Percentiles rank a stretch among this genome's conserved stretches.
Evolutionary conservation across 2,888 invertebrate genomes (phyloP).

Genomic region (Drosophila kuntzei): DNA sequence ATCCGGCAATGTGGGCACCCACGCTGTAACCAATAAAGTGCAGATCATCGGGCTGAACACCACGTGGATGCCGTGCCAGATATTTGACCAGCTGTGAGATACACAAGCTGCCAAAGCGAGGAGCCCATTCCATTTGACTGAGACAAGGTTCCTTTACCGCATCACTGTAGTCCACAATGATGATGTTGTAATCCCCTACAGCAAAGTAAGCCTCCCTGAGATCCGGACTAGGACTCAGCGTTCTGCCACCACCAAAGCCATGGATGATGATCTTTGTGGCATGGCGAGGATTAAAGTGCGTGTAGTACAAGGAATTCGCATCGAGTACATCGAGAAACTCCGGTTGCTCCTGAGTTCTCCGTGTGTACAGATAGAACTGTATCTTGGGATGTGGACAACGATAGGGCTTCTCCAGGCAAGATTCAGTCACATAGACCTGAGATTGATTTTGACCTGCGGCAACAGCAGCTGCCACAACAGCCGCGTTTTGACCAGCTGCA

Average conservation of each 20-base stretch:
- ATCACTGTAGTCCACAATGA: slow-evolving; percentile 93
- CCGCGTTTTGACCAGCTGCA: slow-evolving; percentile 76
- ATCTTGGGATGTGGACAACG: slow-evolving; percentile 93
- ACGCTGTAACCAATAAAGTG: slow-evolving; percentile 95
- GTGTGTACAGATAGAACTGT: slow-evolving; percentile 93
- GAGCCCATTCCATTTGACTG: slow-evolving; percentile 90
- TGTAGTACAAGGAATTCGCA: slow-evolving; percentile 89
- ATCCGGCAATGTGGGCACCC: slow-evolving; percentile 93
- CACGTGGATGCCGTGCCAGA: slow-evolving; percentile 91
- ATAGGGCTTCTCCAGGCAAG: slow-evolving; percentile 92
- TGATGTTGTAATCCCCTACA: slow-evolving; percentile 92
- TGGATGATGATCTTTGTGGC: slow-evolving; percentile 96
- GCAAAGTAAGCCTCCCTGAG: slow-evolving; percentile 93
- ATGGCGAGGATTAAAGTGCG: slow-evolving; percentile 91
- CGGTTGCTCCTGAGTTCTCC: slow-evolving; percentile 91
- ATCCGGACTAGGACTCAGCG: slow-evolving; percentile 93
- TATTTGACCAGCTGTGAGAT: slow-evolving; percentile 93
- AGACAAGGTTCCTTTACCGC: slow-evolving; percentile 93
- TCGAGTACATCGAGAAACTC: slow-evolving; percentile 90
- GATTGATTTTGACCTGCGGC: slow-evolving; percentile 84
- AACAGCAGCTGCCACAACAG: slow-evolving; percentile 68
- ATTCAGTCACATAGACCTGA: slow-evolving; percentile 91
- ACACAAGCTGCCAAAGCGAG: slow-evolving; percentile 89
- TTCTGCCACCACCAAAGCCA: slow-evolving; percentile 94
- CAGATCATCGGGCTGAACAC: slow-evolving; percentile 90